Conservation (phyloP, 2,113 vertebrate species). For the Gasterosteus nipponicus region DNA sequence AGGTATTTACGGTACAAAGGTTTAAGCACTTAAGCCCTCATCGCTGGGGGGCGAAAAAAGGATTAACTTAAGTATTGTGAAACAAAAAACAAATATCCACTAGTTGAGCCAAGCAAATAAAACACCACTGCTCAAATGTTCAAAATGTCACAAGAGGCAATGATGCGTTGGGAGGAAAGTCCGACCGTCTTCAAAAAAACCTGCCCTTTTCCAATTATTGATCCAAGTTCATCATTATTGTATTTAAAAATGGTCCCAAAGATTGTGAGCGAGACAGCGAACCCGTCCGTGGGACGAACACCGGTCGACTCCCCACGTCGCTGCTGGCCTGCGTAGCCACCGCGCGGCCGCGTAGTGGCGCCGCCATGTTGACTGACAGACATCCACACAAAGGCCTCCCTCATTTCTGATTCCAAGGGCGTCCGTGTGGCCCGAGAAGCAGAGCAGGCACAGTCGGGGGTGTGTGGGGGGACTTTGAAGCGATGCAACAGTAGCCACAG, state of each 20-base stretch:
- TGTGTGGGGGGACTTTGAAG: conserved; percentile 68
- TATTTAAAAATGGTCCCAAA: not conserved
- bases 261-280: conserved; percentile 26
- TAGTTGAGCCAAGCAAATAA: not conserved
- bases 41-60: too few relatives aligned
- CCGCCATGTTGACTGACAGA: conserved; percentile 46
- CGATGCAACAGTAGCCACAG: conserved; percentile 63
- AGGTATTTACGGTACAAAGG: not conserved
- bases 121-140: not conserved
- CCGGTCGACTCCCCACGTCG: conserved; percentile 41
- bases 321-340: conserved; percentile 27
- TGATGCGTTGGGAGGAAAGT: not conserved
- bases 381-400: conserved; percentile 43
- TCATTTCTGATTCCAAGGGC: conserved; percentile 55
- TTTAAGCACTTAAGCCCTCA: not conserved
- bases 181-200: not conserved
- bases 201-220: too few relatives aligned
- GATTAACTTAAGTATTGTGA: not conserved
- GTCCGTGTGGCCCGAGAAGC: conserved; percentile 63
- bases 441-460: conserved; percentile 51
- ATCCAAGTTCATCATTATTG: not conserved
- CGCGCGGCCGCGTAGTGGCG: conserved; percentile 25
- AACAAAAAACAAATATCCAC: not conserved
- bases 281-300: conserved; percentile 50
- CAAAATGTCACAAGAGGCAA: not conserved